A percentile compares a stretch with the other conserved stretches of the same genome.
phyloP scores from a whole-genome alignment of 2,888 invertebrate genomes.

The Lissonota sp. region DNA sequence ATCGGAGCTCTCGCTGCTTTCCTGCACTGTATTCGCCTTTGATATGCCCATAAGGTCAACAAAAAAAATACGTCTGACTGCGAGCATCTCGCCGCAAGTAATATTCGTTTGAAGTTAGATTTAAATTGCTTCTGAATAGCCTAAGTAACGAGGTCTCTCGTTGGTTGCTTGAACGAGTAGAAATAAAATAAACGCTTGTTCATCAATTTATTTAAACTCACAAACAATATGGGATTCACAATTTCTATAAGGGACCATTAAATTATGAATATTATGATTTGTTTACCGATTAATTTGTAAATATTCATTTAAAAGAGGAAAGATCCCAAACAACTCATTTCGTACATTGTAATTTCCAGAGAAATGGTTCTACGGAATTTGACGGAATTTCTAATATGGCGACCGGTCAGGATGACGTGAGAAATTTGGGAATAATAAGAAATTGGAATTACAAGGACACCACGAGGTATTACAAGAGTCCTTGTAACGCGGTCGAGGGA shows the following conservation, averaged over 20 bases:
- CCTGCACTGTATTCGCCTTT: too few species aligned
- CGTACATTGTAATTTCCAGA: slow-evolving; percentile 83
- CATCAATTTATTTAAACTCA: slow-evolving; percentile 70
- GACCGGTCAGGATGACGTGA: slow-evolving; percentile 88
- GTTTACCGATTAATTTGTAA: too few species aligned
- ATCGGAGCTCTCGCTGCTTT: too few species aligned
- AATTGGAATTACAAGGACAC: slow-evolving; percentile 89
- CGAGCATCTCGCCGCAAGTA: not conserved
- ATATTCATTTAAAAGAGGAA: too few species aligned
- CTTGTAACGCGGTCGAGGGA: slow-evolving; percentile 88
- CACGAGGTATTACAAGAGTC: slow-evolving; percentile 84
- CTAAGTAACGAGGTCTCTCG: slow-evolving; percentile 72
- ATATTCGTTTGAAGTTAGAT: slow-evolving; percentile 61
- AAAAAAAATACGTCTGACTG: too few species aligned
- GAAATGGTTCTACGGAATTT: slow-evolving; percentile 90
- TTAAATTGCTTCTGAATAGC: slow-evolving; percentile 77
- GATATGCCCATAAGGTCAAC: too few species aligned
- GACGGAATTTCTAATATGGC: slow-evolving; percentile 92
- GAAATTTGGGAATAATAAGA: slow-evolving; percentile 88
- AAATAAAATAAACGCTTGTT: slow-evolving; percentile 74
- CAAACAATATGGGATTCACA: slow-evolving; percentile 8
- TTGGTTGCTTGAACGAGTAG: slow-evolving; percentile 73
- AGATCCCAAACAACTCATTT: too few species aligned
- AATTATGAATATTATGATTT: not conserved
- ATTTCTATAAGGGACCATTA: not conserved